phyloP scores from a whole-genome alignment of 2,797 vertebrate genomes.

The Pteropus rufus region DNA sequence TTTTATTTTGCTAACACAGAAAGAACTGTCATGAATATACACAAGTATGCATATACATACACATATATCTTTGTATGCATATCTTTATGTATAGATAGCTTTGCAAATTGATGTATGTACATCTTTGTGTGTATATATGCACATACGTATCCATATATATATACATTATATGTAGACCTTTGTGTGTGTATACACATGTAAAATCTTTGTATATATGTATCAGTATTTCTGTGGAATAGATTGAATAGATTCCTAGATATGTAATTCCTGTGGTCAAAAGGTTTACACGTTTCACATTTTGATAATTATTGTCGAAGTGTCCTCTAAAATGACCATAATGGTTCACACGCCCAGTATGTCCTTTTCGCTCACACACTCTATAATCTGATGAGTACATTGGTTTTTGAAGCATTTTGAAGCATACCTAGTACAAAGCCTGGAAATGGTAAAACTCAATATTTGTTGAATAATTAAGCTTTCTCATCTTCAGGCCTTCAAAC shows the following conservation, averaged over 20 bases:
- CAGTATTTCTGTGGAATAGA: not conserved
- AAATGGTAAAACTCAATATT: not conserved
- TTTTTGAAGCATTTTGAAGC: slow-evolving; percentile 11
- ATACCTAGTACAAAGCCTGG: not conserved
- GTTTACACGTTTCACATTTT: not conserved
- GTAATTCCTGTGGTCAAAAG: not conserved
- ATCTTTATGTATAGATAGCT: not conserved
- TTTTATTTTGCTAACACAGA: slow-evolving; percentile 45
- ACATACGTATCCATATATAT: not conserved
- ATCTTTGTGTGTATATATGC: not conserved
- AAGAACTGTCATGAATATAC: not conserved
- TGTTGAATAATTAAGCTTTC: not conserved
- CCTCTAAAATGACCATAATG: not conserved
- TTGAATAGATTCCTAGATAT: not conserved
- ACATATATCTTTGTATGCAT: not conserved
- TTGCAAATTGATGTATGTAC: not conserved
- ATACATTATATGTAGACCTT: not conserved
- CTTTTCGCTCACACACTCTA: not conserved
- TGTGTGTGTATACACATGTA: not conserved
- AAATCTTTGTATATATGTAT: not conserved
- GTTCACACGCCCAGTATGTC: not conserved
- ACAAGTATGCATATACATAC: not conserved
- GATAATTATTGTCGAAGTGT: not conserved
- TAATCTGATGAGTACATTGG: not conserved
- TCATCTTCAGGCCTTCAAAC: not conserved